These are phyloP conservation scores for Drosophila lutescens DNA, from an alignment of 2,888 invertebrate genomes.

Conservation along the genomic window DNA sequence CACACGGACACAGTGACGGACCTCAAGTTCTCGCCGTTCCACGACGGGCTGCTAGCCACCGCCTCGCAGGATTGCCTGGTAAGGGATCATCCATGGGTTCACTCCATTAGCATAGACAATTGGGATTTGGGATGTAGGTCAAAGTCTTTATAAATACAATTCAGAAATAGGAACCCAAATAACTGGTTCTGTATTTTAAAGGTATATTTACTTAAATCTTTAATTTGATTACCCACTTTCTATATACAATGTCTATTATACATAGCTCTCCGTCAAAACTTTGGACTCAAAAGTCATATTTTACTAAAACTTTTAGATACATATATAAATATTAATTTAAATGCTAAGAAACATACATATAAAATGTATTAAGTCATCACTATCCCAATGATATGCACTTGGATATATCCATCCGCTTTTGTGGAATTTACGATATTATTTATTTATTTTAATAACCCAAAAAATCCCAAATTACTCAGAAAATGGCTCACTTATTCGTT, in stretches of 20 bases:
- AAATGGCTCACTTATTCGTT: background rate
- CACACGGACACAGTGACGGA: constrained; percentile 96
- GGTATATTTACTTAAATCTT: too few species aligned
- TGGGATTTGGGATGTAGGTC: background rate
- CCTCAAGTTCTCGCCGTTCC: constrained; percentile 97
- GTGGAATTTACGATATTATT: background rate
- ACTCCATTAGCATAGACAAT: too few species aligned
- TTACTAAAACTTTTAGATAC: too few species aligned
- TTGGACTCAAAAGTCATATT: too few species aligned
- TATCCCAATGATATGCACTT: background rate
- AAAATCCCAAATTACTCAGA: background rate
- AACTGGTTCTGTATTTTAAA: too few species aligned
- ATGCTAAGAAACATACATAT: background rate
- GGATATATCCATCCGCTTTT: background rate
- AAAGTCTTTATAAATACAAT: too few species aligned
- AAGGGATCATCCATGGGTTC: constrained; percentile 67
- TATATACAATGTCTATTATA: too few species aligned
- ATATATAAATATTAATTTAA: too few species aligned
- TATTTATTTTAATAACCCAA: background rate
- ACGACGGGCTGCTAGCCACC: constrained; percentile 95
- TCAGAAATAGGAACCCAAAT: too few species aligned
- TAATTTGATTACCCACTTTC: too few species aligned
- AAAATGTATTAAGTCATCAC: background rate
- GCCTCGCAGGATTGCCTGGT: constrained; percentile 94
- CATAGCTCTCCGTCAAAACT: too few species aligned